Evolutionary conservation across 2,888 invertebrate species (phyloP).

Genomic region (Loripinus fragilis): DNA sequence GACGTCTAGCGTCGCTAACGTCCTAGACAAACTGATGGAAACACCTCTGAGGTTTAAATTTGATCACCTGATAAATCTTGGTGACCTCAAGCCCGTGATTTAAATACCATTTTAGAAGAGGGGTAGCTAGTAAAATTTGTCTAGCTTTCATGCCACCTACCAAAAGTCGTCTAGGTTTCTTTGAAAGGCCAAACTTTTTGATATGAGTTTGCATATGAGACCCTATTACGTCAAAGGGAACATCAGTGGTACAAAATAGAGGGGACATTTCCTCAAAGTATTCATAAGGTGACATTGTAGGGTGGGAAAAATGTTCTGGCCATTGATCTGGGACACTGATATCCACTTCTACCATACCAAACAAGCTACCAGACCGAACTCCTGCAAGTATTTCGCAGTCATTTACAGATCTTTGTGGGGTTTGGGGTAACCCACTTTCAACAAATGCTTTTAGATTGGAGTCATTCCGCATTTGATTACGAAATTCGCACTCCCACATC

Average conservation of each 20-base stretch:
- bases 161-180: conserved; percentile 31
- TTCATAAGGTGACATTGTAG: conserved; percentile 24
- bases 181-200: conserved; percentile 9
- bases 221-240: conserved; percentile 8
- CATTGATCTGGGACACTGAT: conserved; percentile 27
- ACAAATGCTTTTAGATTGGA: background rate
- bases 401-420: background rate
- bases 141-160: conserved; percentile 38
- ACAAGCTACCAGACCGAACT: conserved; percentile 10
- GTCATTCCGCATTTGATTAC: background rate
- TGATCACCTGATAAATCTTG: conserved; percentile 34
- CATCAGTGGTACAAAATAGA: conserved; percentile 34
- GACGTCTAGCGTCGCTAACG: conserved; percentile 8
- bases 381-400: conserved; percentile 12
- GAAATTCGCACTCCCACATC: conserved; percentile 49
- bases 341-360: conserved; percentile 35
- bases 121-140: conserved; percentile 44
- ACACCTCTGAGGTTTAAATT: background rate
- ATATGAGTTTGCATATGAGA: conserved; percentile 32
- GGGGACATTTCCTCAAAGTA: conserved; percentile 43
- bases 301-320: background rate
- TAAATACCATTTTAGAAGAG: conserved; percentile 53
- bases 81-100: conserved; percentile 43
- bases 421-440: background rate
- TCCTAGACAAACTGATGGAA: conserved; percentile 9